Percentiles rank a stretch among this genome's conserved stretches.
phyloP scores from a whole-genome alignment of 2,797 vertebrate genomes.

The Enteromius fasciolatus region DNA sequence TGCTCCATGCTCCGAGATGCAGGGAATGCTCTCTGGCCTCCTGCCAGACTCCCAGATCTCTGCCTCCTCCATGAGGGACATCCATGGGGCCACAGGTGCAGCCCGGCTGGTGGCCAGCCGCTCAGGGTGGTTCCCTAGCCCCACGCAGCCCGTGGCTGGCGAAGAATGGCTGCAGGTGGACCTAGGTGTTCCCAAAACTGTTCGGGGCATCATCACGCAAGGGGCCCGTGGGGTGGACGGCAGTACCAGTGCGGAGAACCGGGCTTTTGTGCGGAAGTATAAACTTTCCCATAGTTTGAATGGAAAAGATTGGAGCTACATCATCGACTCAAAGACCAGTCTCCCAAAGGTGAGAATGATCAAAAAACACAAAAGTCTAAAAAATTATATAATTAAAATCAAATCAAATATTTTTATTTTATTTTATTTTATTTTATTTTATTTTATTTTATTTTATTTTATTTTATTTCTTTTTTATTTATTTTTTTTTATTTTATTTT shows the following conservation, averaged over 20 bases:
- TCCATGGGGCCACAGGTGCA: slow-evolving; percentile 90
- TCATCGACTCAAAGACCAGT: slow-evolving; percentile 88
- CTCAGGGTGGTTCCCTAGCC: slow-evolving; percentile 92
- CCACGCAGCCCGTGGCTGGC: slow-evolving; percentile 87
- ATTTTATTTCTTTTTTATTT: too few relatives aligned
- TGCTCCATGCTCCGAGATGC: slow-evolving; percentile 91
- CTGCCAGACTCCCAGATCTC: slow-evolving; percentile 93
- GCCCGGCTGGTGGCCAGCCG: slow-evolving; percentile 94
- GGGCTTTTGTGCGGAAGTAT: slow-evolving; percentile 95
- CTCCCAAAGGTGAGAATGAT: slow-evolving; percentile 85
- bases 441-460: too few relatives aligned
- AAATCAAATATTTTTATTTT: neutral
- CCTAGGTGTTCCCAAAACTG: slow-evolving; percentile 85
- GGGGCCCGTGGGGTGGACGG: slow-evolving; percentile 93
- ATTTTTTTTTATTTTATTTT: too few relatives aligned
- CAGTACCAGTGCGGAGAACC: slow-evolving; percentile 85
- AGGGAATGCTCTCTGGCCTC: slow-evolving; percentile 95
- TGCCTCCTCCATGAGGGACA: slow-evolving; percentile 91
- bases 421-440: neutral
- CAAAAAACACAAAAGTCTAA: neutral
- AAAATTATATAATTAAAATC: neutral
- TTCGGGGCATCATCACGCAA: slow-evolving; percentile 93
- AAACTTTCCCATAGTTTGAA: slow-evolving; percentile 92
- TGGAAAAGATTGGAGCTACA: slow-evolving; percentile 90
- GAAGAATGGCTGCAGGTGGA: slow-evolving; percentile 97